phyloP scores from a whole-genome alignment of 2,113 vertebrate species.

The Athene noctua region DNA sequence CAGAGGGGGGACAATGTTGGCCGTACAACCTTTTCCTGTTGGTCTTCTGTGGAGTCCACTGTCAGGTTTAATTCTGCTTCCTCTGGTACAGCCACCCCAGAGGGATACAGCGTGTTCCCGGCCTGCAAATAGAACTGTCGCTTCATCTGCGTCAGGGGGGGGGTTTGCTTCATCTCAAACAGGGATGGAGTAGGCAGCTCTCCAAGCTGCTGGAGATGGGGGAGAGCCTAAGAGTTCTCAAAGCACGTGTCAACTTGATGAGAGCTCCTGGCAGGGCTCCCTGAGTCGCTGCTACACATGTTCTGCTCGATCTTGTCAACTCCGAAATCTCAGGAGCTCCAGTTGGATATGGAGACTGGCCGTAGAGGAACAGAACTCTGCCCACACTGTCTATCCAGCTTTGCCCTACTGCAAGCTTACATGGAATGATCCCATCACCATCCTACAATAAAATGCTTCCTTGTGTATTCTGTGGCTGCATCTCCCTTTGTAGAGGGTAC shows the following conservation, averaged over 20 bases:
- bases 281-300: not conserved
- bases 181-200: not conserved
- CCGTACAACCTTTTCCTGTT: not conserved
- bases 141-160: rapidly evolving
- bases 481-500: not conserved
- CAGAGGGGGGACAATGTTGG: not conserved
- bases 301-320: not conserved
- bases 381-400: not conserved
- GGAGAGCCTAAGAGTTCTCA: not conserved
- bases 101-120: not conserved
- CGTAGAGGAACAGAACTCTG: not conserved
- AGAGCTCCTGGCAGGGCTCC: slow-evolving; percentile 38
- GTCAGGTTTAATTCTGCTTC: not conserved
- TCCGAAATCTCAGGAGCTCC: not conserved
- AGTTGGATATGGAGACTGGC: not conserved
- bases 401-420: not conserved
- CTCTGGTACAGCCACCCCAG: not conserved
- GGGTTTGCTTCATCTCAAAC: not conserved
- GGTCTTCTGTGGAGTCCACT: not conserved
- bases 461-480: not conserved
- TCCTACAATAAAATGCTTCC: not conserved
- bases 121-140: not conserved
- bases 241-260: not conserved
- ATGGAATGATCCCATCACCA: not conserved
- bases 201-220: not conserved